Conservation (phyloP, 2,888 invertebrate genomes). For the Pristionchus arcanus region DNA sequence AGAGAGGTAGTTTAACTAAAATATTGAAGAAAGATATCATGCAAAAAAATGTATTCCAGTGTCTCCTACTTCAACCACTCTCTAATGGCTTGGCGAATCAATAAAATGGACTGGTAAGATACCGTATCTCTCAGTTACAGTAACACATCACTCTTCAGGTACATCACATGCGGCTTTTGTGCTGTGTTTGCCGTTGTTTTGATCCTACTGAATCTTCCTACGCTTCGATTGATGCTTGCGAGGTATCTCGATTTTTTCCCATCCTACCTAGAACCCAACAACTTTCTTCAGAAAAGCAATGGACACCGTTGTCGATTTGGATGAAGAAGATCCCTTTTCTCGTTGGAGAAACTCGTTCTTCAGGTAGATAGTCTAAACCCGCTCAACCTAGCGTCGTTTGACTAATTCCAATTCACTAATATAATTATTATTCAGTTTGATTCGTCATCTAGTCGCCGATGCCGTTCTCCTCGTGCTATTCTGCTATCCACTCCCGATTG, state of each 20-base stretch:
- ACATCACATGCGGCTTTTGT: neutral
- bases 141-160: neutral
- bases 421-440: neutral
- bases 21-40: neutral
- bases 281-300: conserved; percentile 3
- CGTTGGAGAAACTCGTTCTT: neutral
- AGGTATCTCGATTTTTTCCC: neutral
- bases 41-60: no score
- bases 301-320: conserved; percentile 9
- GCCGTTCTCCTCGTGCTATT: neutral
- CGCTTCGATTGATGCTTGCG: conserved; percentile 1
- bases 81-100: conserved; percentile 41
- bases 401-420: neutral
- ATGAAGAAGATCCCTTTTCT: conserved; percentile 37
- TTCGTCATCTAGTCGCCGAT: conserved; percentile 37
- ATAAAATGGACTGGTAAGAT: conserved; percentile 43
- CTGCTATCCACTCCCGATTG: conserved; percentile 26
- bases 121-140: neutral
- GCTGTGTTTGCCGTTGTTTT: conserved; percentile 2
- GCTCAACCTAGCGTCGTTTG: neutral
- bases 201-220: neutral
- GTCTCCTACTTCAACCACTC: conserved; percentile 13
- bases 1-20: neutral
- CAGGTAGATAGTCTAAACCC: neutral
- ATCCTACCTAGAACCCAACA: neutral